phyloP scores from a whole-genome alignment of 1,140 invertebrate species.

The Listronotus bonariensis region DNA sequence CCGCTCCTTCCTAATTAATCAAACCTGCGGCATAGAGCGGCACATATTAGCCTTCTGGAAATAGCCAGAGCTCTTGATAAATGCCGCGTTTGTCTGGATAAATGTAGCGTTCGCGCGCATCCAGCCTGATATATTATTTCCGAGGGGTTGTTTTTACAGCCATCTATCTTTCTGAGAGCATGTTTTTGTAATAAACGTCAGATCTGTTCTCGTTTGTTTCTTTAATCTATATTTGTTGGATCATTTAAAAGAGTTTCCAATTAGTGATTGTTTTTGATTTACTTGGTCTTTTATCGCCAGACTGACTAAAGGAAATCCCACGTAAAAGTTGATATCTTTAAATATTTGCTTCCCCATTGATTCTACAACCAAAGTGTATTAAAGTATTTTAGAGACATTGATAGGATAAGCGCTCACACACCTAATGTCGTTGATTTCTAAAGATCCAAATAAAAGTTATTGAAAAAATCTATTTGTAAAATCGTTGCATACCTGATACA shows the following conservation, averaged over 20 bases:
- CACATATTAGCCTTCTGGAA: conserved; percentile 39
- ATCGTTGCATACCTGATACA: too few species aligned
- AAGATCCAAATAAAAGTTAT: too few species aligned
- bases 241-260: conserved; percentile 23
- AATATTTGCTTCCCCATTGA: too few species aligned
- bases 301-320: too few species aligned
- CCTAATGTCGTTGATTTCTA: too few species aligned
- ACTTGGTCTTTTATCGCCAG: too few species aligned
- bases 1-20: conserved; percentile 17
- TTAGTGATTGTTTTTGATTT: conserved; percentile 21
- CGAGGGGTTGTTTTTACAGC: conserved; percentile 43
- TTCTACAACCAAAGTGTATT: too few species aligned
- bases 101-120: conserved; percentile 45
- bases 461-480: too few species aligned
- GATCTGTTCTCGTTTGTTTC: conserved; percentile 12
- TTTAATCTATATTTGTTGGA: conserved; percentile 24
- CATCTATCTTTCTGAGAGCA: conserved; percentile 33
- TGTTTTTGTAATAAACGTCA: conserved; percentile 40
- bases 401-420: too few species aligned
- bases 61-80: conserved; percentile 40
- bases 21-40: conserved; percentile 20
- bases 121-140: conserved; percentile 46
- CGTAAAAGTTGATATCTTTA: too few species aligned
- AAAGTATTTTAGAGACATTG: too few species aligned
- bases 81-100: conserved; percentile 47